These are phyloP conservation scores for Clostera curtula DNA, from an alignment of 2,888 invertebrate genomes.

Conservation along the genomic window DNA sequence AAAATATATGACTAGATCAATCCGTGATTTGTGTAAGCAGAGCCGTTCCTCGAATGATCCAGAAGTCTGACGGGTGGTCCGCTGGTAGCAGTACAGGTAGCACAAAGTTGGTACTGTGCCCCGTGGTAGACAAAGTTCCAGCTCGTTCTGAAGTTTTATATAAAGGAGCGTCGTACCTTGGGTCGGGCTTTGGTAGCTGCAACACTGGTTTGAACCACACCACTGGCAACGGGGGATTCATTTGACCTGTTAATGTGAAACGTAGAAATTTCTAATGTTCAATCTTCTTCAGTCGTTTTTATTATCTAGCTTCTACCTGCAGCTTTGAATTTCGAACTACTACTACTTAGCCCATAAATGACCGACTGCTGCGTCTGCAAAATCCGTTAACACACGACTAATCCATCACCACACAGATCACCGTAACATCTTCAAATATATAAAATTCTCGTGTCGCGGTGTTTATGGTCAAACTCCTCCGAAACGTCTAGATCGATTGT, in stretches of 20 bases:
- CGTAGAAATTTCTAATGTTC: background rate
- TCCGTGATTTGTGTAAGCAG: constrained; percentile 88
- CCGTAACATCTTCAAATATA: no score
- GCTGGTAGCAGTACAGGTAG: constrained; percentile 84
- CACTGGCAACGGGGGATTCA: constrained; percentile 83
- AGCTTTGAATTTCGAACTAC: no score
- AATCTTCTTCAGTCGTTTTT: no score
- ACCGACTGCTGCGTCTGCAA: no score
- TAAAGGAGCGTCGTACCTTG: constrained; percentile 84
- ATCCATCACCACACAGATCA: no score
- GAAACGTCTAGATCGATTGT: no score
- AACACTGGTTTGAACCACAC: constrained; percentile 78
- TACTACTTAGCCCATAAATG: no score
- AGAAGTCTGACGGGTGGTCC: constrained; percentile 79
- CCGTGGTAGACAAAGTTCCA: constrained; percentile 91
- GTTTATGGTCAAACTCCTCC: no score
- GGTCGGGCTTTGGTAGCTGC: constrained; percentile 74
- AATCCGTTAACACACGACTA: no score
- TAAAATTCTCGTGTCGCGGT: no score
- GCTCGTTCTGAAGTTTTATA: constrained; percentile 93
- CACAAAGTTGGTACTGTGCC: constrained; percentile 95
- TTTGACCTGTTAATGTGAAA: constrained; percentile 74
- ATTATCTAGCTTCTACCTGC: no score
- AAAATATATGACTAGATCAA: constrained; percentile 33
- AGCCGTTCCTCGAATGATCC: constrained; percentile 93